Evolutionary conservation across 2,888 invertebrate genomes (phyloP), one percentile per base, ranked within the genome.

Genomic region (Choreutis nemorana): DNA sequence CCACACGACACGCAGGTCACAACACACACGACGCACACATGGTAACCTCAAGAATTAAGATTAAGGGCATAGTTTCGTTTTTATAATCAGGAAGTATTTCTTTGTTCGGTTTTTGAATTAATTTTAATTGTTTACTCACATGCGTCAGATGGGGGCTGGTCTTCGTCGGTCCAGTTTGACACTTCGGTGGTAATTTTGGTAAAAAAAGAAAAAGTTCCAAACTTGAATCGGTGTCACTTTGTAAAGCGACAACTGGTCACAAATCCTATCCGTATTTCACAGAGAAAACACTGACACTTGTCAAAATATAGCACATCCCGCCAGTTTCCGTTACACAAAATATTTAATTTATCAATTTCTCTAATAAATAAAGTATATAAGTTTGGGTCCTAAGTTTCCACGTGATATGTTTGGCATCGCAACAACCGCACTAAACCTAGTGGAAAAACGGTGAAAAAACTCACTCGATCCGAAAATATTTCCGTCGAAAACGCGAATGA

Each of bases 161-260:
- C 77, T 62, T 67, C 75, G 59, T 75, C 77, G 66, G 68, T 77
- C 77, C 77, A 78, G 75, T 71, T 75, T 73, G 77, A 72, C 70
- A 78, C 72, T 67, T 75, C 53, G 75, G 75, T 70, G 64, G 73
- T 68, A 78, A 78, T 78, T 75, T 77, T 77, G 63, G 55, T 53
- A 59, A 63, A 63, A 70, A 58, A 55, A 61, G 50, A 46, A 65
- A 68, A 62, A 62, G 63, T 61, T 56, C 55, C 58, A 61, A 65
- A 48, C 44, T 49, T 55, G 54, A 63, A 51, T 46, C 40, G 43
- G 45, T 46, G 62, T 64, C 66, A 70, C 65, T 63, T 67, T 62
- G 57, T 55, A 72, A 71, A 63, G 48, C 45, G 10, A 61, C 39
- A 60, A 59, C n/a, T n/a, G 55, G 56, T 54, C 64, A 61, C 62